A percentile compares a stretch with the other conserved stretches of the same genome.
Conservation (phyloP, 2,797 vertebrate genomes). For the Monodelphis domestica region DNA sequence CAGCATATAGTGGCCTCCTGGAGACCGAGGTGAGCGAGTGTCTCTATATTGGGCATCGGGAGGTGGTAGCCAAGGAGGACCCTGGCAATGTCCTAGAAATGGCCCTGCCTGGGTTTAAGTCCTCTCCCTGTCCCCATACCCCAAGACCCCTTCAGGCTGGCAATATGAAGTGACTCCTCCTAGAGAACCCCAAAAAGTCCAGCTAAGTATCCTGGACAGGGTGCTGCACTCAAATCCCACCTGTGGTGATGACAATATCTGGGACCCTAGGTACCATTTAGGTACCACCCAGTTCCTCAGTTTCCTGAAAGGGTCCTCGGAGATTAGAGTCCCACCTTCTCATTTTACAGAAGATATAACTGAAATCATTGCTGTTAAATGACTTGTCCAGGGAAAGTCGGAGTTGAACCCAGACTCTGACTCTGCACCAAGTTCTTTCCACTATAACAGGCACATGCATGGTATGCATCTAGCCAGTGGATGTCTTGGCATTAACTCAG, state of each 20-base stretch:
- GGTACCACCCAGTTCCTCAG: too few species aligned
- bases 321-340: not conserved
- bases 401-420: not conserved
- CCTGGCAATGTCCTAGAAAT: not conserved
- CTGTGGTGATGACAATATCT: too few species aligned
- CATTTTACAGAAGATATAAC: not conserved
- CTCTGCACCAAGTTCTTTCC: not conserved
- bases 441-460: not conserved
- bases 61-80: not conserved
- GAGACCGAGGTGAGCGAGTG: conserved; percentile 95
- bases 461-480: too few species aligned
- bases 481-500: not conserved
- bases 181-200: not conserved
- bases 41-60: not conserved
- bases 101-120: not conserved
- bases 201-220: not conserved
- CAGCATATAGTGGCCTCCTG: conserved; percentile 95
- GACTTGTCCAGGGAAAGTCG: not conserved
- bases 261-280: too few species aligned
- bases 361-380: not conserved
- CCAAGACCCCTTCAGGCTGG: not conserved
- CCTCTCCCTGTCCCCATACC: not conserved
- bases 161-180: not conserved
- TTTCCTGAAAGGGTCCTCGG: not conserved
- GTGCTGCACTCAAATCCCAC: too few species aligned